A percentile compares a stretch with the other conserved stretches of the same genome.
Conservation (phyloP, 2,797 vertebrate species). For the Mus caroli region DNA sequence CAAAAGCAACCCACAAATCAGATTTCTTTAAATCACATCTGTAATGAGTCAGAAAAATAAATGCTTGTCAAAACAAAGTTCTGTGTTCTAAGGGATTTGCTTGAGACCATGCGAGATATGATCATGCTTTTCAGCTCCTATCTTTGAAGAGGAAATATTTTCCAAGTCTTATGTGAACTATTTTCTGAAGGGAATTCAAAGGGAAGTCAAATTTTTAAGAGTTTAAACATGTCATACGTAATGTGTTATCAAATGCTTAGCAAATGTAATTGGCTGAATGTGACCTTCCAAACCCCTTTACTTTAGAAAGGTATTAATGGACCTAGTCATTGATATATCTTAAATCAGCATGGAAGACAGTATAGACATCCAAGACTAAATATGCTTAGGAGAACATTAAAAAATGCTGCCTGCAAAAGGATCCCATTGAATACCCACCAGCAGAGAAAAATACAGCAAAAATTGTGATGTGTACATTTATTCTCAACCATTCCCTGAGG, state of each 20-base stretch:
- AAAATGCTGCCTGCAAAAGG: not conserved
- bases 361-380: not conserved
- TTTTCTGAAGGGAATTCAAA: no score
- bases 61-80: conserved; percentile 33
- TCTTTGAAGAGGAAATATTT: conserved; percentile 35
- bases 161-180: conserved; percentile 45
- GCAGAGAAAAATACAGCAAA: not conserved
- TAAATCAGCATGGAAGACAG: conserved; percentile 32
- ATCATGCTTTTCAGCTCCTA: not conserved
- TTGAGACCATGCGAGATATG: conserved; percentile 27
- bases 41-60: not conserved
- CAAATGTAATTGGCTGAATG: not conserved
- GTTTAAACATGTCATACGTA: not conserved
- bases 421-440: not conserved
- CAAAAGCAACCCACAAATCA: not conserved
- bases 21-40: conserved; percentile 48
- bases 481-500: not conserved
- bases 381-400: not conserved
- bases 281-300: not conserved
- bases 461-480: not conserved
- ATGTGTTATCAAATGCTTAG: conserved; percentile 9
- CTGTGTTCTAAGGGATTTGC: conserved; percentile 27
- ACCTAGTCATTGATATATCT: conserved; percentile 7
- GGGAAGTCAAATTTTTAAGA: conserved; percentile 15
- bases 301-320: conserved; percentile 35